Percentiles rank a stretch among this genome's conserved stretches.
Evolutionary conservation across 2,888 invertebrate species (phyloP).

Genomic region (Operophtera brumata): DNA sequence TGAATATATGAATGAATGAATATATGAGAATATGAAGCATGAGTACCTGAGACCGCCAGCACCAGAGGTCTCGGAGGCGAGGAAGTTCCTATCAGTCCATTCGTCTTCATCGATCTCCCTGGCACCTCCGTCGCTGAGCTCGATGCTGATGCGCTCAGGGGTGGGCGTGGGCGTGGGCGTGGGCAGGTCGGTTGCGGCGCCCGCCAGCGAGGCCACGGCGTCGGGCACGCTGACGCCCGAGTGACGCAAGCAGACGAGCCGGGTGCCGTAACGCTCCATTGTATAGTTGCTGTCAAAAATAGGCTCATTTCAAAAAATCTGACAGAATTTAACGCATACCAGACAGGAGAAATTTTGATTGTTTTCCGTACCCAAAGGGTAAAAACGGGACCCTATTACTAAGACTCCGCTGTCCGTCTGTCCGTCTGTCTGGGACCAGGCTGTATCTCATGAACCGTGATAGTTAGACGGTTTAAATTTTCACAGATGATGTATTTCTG

Average conservation of each 20-base stretch:
- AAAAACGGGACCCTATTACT: too few species aligned
- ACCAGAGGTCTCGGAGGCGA: slow-evolving; percentile 85
- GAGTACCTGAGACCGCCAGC: slow-evolving; percentile 64
- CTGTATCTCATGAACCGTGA: too few species aligned
- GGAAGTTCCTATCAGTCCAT: slow-evolving; percentile 96
- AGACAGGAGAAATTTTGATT: too few species aligned
- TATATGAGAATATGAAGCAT: too few species aligned
- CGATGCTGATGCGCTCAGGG: slow-evolving; percentile 68
- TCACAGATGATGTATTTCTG: too few species aligned
- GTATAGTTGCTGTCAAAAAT: slow-evolving; percentile 56
- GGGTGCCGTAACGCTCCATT: slow-evolving; percentile 65
- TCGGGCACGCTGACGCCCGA: slow-evolving; percentile 53
- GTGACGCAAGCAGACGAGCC: slow-evolving; percentile 67
- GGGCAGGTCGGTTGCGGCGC: slow-evolving; percentile 10
- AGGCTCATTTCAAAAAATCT: too few species aligned
- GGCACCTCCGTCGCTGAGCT: slow-evolving; percentile 63
- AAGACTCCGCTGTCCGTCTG: too few species aligned
- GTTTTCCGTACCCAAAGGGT: too few species aligned
- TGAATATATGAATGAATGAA: too few species aligned
- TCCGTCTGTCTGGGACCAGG: too few species aligned
- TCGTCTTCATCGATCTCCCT: slow-evolving; percentile 95
- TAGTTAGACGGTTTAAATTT: too few species aligned
- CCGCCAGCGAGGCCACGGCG: slow-evolving; percentile 33
- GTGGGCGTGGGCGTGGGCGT: slow-evolving; percentile 39
- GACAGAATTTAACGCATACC: too few species aligned